Evolutionary conservation across 2,888 invertebrate species (phyloP).

Genomic region (Coecobrya sp.): DNA sequence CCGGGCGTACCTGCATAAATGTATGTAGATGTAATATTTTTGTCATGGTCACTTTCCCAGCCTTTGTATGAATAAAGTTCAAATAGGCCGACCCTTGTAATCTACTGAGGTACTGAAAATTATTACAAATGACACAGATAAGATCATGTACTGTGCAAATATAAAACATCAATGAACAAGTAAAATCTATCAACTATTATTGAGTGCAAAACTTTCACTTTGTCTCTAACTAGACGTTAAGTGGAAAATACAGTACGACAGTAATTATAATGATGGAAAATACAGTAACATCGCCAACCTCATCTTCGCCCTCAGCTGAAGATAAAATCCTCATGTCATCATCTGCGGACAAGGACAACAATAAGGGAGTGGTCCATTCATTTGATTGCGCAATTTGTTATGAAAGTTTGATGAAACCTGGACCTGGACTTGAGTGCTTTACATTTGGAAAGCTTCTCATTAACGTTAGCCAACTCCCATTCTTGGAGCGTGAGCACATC

Average conservation of each 20-base stretch:
- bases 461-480: neutral
- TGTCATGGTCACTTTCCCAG: conserved; percentile 34
- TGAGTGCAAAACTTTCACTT: neutral
- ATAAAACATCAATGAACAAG: neutral
- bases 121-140: neutral
- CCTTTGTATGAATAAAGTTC: no score
- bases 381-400: conserved; percentile 73
- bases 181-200: conserved; percentile 9
- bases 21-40: neutral
- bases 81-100: neutral
- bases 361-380: neutral
- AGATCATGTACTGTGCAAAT: neutral
- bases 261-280: neutral
- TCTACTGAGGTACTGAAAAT: no score
- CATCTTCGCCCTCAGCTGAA: neutral
- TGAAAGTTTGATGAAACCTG: conserved; percentile 8
- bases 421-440: conserved; percentile 47
- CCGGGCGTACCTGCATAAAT: no score
- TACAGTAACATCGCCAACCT: neutral
- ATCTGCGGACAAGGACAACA: neutral
- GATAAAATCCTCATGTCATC: neutral
- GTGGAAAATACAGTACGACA: neutral
- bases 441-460: conserved; percentile 54
- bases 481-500: conserved; percentile 25
- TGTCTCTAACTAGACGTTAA: neutral